Evolutionary conservation across 2,888 invertebrate genomes (phyloP).

Genomic region (Lithodes maja): DNA sequence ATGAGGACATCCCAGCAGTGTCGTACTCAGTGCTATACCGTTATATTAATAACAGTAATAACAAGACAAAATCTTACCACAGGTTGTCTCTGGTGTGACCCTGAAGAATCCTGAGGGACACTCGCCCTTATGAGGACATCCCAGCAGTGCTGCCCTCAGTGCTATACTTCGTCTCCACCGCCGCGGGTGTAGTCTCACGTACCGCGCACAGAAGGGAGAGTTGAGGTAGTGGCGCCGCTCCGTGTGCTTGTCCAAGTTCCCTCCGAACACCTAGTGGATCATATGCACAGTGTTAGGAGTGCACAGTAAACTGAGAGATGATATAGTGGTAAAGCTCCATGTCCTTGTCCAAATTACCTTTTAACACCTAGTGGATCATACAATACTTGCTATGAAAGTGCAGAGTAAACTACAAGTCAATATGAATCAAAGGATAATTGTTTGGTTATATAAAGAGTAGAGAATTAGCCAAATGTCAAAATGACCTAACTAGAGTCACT

Average conservation of each 20-base stretch:
- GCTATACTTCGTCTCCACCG: slow-evolving; percentile 77
- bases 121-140: slow-evolving; percentile 76
- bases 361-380: too few species aligned
- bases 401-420: too few species aligned
- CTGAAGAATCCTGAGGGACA: slow-evolving; percentile 77
- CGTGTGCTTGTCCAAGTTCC: slow-evolving; percentile 77
- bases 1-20: slow-evolving; percentile 77
- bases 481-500: too few species aligned
- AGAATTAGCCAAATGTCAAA: too few species aligned
- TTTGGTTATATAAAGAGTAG: too few species aligned
- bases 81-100: slow-evolving; percentile 76
- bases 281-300: too few species aligned
- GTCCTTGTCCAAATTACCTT: too few species aligned
- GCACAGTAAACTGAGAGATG: too few species aligned
- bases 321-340: too few species aligned
- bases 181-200: slow-evolving; percentile 76
- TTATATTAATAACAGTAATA: too few species aligned
- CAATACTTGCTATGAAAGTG: too few species aligned
- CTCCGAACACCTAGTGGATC: slow-evolving; percentile 75
- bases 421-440: too few species aligned
- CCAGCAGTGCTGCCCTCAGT: slow-evolving; percentile 76
- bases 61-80: slow-evolving; percentile 71
- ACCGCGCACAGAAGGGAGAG: slow-evolving; percentile 77
- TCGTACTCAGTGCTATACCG: slow-evolving; percentile 76
- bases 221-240: slow-evolving; percentile 77